Percentiles rank a stretch among this genome's conserved stretches.
These are phyloP conservation scores for Hydropsyche tenuis DNA, from an alignment of 1,140 invertebrate species.

Conservation along the genomic window DNA sequence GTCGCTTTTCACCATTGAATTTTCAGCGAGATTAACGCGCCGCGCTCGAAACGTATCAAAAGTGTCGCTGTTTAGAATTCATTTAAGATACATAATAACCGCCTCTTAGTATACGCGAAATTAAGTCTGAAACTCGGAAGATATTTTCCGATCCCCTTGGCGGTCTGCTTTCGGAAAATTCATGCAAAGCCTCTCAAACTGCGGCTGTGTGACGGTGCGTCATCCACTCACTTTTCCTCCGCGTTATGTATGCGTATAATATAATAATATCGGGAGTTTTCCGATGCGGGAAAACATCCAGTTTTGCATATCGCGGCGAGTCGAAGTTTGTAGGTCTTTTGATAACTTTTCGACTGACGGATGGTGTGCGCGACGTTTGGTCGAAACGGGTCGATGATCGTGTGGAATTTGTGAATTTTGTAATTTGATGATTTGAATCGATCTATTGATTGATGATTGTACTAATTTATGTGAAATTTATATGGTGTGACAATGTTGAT, in stretches of 20 bases:
- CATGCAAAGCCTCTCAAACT: slow-evolving; percentile 29
- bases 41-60: slow-evolving; percentile 19
- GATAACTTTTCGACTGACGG: slow-evolving; percentile 35
- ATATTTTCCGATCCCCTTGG: neutral
- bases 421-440: too few species aligned
- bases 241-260: neutral
- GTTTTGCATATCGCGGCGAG: slow-evolving; percentile 33
- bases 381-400: too few species aligned
- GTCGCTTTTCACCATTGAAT: slow-evolving; percentile 6
- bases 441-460: too few species aligned
- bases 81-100: slow-evolving; percentile 25
- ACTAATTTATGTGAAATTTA: too few species aligned
- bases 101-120: slow-evolving; percentile 16
- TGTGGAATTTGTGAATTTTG: too few species aligned
- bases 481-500: too few species aligned
- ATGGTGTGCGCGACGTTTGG: neutral
- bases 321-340: slow-evolving; percentile 31
- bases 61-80: slow-evolving; percentile 32
- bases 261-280: slow-evolving; percentile 36
- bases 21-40: slow-evolving; percentile 13
- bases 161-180: slow-evolving; percentile 29
- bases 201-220: too few species aligned
- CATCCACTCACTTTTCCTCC: neutral
- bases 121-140: slow-evolving; percentile 17
- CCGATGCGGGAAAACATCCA: slow-evolving; percentile 39